Evolutionary conservation across 2,888 invertebrate species (phyloP).

Genomic region (Hesperia comma): DNA sequence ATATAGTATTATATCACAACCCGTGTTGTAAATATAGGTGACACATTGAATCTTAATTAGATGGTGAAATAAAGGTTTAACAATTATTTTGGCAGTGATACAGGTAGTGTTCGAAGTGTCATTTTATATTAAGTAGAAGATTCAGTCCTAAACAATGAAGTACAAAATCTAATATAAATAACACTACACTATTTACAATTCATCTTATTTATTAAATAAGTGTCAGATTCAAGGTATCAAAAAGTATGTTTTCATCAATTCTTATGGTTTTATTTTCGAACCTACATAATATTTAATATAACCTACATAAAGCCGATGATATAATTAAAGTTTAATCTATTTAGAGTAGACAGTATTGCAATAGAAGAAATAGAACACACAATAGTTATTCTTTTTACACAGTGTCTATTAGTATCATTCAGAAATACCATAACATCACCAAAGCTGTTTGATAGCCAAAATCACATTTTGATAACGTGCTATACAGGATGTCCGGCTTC

Average conservation of each 20-base stretch:
- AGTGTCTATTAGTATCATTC: neutral
- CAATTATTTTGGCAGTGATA: conserved; percentile 54
- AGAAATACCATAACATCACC: neutral
- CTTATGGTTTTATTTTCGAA: conserved; percentile 1
- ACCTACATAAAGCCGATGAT: neutral
- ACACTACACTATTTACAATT: conserved; percentile 51
- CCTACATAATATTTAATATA: neutral
- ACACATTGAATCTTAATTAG: conserved; percentile 22
- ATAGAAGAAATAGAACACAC: too few species aligned
- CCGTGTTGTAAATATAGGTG: conserved; percentile 47
- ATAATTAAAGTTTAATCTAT: neutral
- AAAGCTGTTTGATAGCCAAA: too few species aligned
- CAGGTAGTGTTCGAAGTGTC: conserved; percentile 1
- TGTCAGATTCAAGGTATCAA: conserved; percentile 17
- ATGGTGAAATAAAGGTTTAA: conserved; percentile 17
- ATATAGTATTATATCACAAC: conserved; percentile 75
- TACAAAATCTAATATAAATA: conserved; percentile 63
- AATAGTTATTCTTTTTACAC: too few species aligned
- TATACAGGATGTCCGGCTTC: too few species aligned
- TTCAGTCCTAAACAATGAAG: conserved; percentile 43
- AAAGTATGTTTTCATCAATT: conserved; percentile 7
- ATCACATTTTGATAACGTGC: too few species aligned
- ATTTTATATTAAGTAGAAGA: conserved; percentile 29
- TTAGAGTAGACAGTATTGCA: too few species aligned
- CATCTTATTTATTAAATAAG: conserved; percentile 34